Conservation (phyloP, 2,888 invertebrate genomes). For the Microchrysa polita region DNA sequence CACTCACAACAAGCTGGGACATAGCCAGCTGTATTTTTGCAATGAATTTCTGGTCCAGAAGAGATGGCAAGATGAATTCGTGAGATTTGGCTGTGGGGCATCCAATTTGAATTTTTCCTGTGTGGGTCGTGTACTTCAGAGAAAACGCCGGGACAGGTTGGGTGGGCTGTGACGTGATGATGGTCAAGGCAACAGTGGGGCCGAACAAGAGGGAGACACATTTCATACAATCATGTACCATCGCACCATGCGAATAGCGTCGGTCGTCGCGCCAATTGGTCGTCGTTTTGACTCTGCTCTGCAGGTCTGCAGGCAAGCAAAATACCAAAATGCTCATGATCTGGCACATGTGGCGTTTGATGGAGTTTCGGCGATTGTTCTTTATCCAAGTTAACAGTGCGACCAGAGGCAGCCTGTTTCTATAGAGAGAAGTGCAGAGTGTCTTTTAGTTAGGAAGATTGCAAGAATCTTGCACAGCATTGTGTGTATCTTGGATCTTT, state of each 20-base stretch:
- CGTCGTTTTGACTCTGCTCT: no score
- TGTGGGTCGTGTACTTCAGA: constrained; percentile 31
- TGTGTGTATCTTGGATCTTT: background rate
- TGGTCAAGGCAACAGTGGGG: background rate
- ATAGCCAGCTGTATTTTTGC: constrained; percentile 16
- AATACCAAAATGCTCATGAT: constrained; percentile 29
- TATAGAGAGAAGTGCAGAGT: background rate
- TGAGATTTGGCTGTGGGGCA: constrained; percentile 38
- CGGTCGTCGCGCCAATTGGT: constrained; percentile 28
- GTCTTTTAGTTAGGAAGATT: no score
- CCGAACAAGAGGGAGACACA: background rate
- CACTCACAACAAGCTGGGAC: no score
- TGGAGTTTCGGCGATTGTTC: constrained; percentile 23
- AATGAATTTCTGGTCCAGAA: constrained; percentile 24
- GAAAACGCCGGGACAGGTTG: constrained; percentile 39
- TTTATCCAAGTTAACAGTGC: constrained; percentile 24
- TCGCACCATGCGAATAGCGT: constrained; percentile 26
- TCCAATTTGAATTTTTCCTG: constrained; percentile 32
- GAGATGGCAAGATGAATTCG: constrained; percentile 30
- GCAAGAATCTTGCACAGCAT: background rate
- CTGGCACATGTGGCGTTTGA: constrained; percentile 42
- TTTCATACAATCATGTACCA: constrained; percentile 31
- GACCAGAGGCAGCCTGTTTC: constrained; percentile 17
- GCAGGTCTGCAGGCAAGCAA: no score
- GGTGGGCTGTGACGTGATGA: background rate